These are phyloP conservation scores for Allobates femoralis DNA, from an alignment of 2,797 vertebrate species.

Conservation along the genomic window DNA sequence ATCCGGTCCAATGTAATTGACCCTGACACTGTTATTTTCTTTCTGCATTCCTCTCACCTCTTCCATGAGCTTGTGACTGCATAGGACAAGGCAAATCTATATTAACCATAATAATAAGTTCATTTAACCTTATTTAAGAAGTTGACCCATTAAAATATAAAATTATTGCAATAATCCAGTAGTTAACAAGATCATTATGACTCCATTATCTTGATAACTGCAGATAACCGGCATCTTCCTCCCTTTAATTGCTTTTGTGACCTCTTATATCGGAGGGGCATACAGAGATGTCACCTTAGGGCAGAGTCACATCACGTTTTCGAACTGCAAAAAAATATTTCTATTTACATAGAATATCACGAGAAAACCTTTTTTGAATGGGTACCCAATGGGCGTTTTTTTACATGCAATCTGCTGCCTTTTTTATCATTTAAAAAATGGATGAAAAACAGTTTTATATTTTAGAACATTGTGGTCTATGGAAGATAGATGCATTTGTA, in stretches of 20 bases:
- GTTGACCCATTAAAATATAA: neutral
- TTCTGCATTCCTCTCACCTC: neutral
- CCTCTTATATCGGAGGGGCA: neutral
- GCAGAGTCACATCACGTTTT: too few species aligned
- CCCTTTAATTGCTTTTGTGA: constrained; percentile 37
- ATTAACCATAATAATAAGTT: neutral
- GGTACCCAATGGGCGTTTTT: too few species aligned
- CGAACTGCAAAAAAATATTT: too few species aligned
- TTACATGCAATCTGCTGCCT: too few species aligned
- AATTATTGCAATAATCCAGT: constrained; percentile 12
- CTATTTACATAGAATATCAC: too few species aligned
- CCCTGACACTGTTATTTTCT: neutral
- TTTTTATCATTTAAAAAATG: too few species aligned
- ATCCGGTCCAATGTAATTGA: neutral
- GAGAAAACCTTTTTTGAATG: too few species aligned
- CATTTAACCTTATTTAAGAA: neutral
- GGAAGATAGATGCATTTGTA: too few species aligned
- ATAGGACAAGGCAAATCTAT: neutral
- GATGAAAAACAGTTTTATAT: too few species aligned
- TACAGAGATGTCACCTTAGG: neutral
- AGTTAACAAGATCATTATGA: neutral
- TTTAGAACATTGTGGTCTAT: too few species aligned
- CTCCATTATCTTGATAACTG: constrained; percentile 22
- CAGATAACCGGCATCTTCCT: constrained; percentile 13
- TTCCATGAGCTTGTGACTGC: neutral